phyloP scores from a whole-genome alignment of 2,797 vertebrate species.

The Borostomias antarcticus region DNA sequence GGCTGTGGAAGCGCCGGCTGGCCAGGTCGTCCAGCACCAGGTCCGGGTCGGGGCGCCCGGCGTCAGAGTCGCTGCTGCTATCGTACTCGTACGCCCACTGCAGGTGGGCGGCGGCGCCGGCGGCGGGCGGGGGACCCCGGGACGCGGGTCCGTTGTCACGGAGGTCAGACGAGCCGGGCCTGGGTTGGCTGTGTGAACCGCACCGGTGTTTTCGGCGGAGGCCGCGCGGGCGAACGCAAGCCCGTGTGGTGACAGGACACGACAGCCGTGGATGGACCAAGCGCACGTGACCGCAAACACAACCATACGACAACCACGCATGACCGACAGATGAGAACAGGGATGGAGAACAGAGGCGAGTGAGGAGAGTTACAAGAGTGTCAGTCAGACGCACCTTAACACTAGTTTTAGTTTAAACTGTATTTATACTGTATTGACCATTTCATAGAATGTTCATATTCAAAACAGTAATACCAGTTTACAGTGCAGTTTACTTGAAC shows the following conservation, averaged over 20 bases:
- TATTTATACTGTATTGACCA: no score
- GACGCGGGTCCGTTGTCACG: slow-evolving; percentile 58
- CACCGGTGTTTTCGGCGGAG: no score
- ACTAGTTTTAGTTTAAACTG: neutral
- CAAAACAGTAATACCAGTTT: no score
- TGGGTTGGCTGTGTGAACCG: slow-evolving; percentile 65
- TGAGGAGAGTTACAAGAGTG: neutral
- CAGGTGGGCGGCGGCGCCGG: slow-evolving; percentile 55
- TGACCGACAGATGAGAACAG: neutral
- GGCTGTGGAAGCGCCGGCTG: slow-evolving; percentile 81
- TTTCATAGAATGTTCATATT: no score
- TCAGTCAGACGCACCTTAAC: no score
- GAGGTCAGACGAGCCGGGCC: slow-evolving; percentile 61
- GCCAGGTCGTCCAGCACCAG: slow-evolving; percentile 85
- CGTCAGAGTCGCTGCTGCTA: slow-evolving; percentile 82
- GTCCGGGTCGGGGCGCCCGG: slow-evolving; percentile 77
- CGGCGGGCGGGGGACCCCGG: slow-evolving; percentile 57
- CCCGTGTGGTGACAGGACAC: neutral
- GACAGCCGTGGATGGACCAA: neutral
- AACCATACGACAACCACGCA: neutral
- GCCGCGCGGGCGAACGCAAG: slow-evolving; percentile 6
- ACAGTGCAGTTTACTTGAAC: no score
- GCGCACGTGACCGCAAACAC: slow-evolving; percentile 6
- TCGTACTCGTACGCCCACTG: slow-evolving; percentile 67
- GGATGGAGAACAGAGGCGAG: neutral